phyloP scores from a whole-genome alignment of 2,888 invertebrate genomes.

The Nudaria mundana region DNA sequence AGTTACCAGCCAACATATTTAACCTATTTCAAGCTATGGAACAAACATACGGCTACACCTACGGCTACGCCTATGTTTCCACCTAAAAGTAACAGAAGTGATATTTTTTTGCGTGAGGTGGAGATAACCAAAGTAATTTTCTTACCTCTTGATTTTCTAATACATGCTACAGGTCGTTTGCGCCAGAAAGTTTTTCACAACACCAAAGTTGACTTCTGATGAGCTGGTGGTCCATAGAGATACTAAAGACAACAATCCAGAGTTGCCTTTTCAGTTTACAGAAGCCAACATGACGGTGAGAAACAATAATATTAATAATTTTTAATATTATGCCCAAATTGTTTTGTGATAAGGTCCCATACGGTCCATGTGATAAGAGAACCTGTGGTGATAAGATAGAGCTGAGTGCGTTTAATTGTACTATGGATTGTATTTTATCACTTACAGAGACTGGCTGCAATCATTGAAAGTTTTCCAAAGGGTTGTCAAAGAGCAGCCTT shows the following conservation, averaged over 20 bases:
- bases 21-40: no score
- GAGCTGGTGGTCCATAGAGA: constrained; percentile 60
- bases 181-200: constrained; percentile 41
- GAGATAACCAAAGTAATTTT: no score
- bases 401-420: no score
- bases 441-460: constrained; percentile 54
- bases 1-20: no score
- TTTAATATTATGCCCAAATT: neutral
- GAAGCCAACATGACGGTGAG: constrained; percentile 61
- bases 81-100: no score
- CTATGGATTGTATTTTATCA: constrained; percentile 4
- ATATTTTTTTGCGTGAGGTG: no score
- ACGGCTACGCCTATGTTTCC: no score
- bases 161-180: constrained; percentile 24
- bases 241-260: constrained; percentile 48
- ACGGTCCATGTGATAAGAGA: no score
- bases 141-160: no score
- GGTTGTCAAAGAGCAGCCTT: constrained; percentile 57
- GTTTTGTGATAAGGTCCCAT: neutral
- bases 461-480: constrained; percentile 61
- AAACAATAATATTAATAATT: neutral
- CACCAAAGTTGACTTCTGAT: constrained; percentile 43
- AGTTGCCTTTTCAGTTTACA: constrained; percentile 61
- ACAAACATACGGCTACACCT: no score
- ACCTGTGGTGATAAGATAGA: no score